phyloP scores from a whole-genome alignment of 2,113 vertebrate species.

The Opisthocomus hoazin region DNA sequence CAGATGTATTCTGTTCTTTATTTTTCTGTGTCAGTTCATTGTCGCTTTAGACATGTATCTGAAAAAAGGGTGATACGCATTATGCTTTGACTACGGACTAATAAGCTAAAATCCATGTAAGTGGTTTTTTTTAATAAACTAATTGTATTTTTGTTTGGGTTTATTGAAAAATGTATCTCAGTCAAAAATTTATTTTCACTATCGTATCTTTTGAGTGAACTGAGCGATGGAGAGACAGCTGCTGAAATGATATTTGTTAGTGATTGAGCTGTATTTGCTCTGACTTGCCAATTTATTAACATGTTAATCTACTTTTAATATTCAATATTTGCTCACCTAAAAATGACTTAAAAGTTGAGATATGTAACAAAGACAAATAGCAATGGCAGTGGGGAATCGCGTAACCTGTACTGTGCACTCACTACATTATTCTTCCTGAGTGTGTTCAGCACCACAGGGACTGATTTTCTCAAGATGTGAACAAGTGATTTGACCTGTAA shows the following conservation, averaged over 20 bases:
- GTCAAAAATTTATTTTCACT: not conserved
- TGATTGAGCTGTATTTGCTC: not conserved
- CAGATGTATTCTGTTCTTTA: not conserved
- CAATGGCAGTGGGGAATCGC: not conserved
- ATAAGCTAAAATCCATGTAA: not conserved
- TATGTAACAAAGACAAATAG: not conserved
- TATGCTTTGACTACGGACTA: not conserved
- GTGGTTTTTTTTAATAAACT: not conserved
- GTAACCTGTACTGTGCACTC: not conserved
- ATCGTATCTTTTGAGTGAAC: not conserved
- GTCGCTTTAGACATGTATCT: not conserved
- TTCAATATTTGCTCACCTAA: not conserved
- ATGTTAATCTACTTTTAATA: not conserved
- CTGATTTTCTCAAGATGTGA: not conserved
- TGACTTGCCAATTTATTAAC: not conserved
- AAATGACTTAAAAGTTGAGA: not conserved
- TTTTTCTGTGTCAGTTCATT: not conserved
- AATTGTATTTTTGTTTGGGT: not conserved
- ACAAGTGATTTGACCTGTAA: not conserved
- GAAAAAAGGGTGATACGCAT: not conserved
- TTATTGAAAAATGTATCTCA: not conserved
- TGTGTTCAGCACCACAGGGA: not conserved
- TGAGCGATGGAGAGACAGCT: not conserved
- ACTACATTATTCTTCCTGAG: not conserved
- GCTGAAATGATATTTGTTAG: not conserved